A percentile compares a stretch with the other conserved stretches of the same genome.
These are phyloP conservation scores for Illadopsis cleaveri DNA, from an alignment of 2,113 vertebrate species.

Conservation along the genomic window DNA sequence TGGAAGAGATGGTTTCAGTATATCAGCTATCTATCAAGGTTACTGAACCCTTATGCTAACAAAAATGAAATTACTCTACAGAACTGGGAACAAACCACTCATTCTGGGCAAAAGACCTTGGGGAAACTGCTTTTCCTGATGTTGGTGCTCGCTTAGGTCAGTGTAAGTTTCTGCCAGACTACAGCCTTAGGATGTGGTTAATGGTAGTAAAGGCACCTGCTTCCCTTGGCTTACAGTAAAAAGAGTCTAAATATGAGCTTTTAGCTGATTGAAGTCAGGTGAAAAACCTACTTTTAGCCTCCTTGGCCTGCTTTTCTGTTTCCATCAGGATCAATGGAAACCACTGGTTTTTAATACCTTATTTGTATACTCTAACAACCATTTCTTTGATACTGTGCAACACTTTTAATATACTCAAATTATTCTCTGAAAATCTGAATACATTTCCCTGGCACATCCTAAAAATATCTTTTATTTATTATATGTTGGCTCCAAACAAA, in stretches of 20 bases:
- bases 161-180: not conserved
- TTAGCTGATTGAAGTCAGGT: not conserved
- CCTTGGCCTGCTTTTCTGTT: not conserved
- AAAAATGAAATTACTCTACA: not conserved
- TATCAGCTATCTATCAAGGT: not conserved
- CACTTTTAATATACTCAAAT: slow-evolving; percentile 6
- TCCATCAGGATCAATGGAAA: not conserved
- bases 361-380: not conserved
- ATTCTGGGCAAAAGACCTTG: not conserved
- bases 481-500: slow-evolving; percentile 16
- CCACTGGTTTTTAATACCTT: not conserved
- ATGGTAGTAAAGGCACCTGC: not conserved
- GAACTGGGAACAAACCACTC: not conserved
- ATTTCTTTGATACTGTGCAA: not conserved
- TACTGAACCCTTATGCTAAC: not conserved
- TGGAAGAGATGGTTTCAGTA: not conserved
- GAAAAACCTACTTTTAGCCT: not conserved
- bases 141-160: not conserved
- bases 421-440: slow-evolving; percentile 12
- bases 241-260: not conserved
- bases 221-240: not conserved
- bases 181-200: not conserved
- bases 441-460: not conserved
- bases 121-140: not conserved
- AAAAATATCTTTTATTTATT: slow-evolving; percentile 53